phyloP scores from a whole-genome alignment of 2,888 invertebrate species.

The Clitarchus hookeri region DNA sequence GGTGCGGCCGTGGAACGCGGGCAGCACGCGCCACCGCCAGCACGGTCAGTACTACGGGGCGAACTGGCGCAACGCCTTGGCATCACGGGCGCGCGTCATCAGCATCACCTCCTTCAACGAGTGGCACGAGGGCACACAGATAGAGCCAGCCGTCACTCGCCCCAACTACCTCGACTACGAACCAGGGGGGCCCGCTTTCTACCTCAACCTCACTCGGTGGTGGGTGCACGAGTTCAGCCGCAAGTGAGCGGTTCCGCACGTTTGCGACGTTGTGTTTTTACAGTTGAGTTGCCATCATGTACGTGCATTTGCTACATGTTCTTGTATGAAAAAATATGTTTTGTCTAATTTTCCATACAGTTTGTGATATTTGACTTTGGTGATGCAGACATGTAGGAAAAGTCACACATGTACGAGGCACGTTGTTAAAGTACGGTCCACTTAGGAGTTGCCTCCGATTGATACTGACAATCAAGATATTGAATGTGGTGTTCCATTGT shows the following conservation, averaged over 20 bases:
- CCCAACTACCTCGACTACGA: conserved; percentile 63
- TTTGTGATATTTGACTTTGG: too few species aligned
- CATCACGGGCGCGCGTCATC: conserved; percentile 60
- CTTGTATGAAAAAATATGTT: too few species aligned
- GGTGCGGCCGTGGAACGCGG: conserved; percentile 64
- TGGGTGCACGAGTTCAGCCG: conserved; percentile 62
- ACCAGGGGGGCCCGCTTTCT: conserved; percentile 64
- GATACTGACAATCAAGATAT: too few species aligned
- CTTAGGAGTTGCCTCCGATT: too few species aligned
- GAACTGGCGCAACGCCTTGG: conserved; percentile 65
- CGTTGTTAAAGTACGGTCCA: too few species aligned
- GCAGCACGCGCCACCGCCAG: conserved; percentile 58
- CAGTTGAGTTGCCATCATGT: too few species aligned
- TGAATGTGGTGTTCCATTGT: too few species aligned
- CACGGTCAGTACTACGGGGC: conserved; percentile 67
- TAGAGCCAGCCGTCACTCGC: conserved; percentile 65
- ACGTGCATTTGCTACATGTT: too few species aligned
- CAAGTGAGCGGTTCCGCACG: conserved; percentile 33
- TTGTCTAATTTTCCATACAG: too few species aligned
- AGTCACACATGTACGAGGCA: too few species aligned
- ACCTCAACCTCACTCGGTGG: conserved; percentile 66
- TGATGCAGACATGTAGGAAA: too few species aligned
- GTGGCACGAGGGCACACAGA: conserved; percentile 77
- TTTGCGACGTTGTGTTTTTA: too few species aligned
- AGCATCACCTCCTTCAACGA: conserved; percentile 75